Evolutionary conservation across 2,113 vertebrate species (phyloP).

Genomic region (Indri indri): DNA sequence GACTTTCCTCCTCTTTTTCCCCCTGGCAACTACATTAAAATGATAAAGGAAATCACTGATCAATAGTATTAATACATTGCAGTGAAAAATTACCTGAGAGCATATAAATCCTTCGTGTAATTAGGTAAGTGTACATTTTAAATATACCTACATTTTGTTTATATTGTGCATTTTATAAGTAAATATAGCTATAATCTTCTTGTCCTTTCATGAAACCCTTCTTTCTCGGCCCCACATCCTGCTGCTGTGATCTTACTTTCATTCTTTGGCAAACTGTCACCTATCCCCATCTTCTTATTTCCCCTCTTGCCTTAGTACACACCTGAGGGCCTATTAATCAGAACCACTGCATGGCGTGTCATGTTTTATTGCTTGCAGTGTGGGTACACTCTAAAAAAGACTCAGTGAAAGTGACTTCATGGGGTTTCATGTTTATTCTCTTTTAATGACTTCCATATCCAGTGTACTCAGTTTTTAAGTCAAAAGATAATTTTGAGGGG

Average conservation of each 20-base stretch:
- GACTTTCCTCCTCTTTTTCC: not conserved
- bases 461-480: slow-evolving; percentile 59
- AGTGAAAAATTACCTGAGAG: slow-evolving; percentile 53
- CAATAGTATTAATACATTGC: not conserved
- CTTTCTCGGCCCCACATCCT: slow-evolving; percentile 65
- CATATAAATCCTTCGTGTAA: slow-evolving; percentile 28
- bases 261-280: slow-evolving; percentile 74
- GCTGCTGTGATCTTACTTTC: slow-evolving; percentile 62
- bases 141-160: slow-evolving; percentile 39
- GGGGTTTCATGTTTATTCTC: slow-evolving; percentile 65
- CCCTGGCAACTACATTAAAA: slow-evolving; percentile 17
- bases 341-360: slow-evolving; percentile 65
- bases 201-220: slow-evolving; percentile 27
- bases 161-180: slow-evolving; percentile 63
- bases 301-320: slow-evolving; percentile 55
- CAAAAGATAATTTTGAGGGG: slow-evolving; percentile 73
- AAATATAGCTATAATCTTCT: slow-evolving; percentile 67
- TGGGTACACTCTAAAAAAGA: slow-evolving; percentile 17
- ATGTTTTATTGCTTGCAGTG: slow-evolving; percentile 74
- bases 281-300: slow-evolving; percentile 73
- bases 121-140: slow-evolving; percentile 34
- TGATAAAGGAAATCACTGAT: slow-evolving; percentile 48
- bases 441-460: slow-evolving; percentile 50
- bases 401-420: slow-evolving; percentile 42
- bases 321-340: slow-evolving; percentile 77